These are phyloP conservation scores for Otus scops DNA, from an alignment of 2,797 vertebrate species.

Conservation along the genomic window DNA sequence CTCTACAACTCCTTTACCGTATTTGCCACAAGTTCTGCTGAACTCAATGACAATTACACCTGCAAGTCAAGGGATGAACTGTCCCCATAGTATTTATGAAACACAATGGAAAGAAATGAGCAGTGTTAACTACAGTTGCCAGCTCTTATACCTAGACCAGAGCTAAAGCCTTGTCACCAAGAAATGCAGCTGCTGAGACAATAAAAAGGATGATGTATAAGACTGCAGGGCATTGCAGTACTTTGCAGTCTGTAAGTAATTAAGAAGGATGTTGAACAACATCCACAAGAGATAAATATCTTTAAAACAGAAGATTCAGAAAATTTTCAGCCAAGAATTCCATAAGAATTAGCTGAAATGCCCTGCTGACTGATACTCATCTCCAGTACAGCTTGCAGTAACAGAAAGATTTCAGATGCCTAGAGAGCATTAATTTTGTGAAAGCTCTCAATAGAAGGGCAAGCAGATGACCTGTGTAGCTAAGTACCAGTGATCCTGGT, in stretches of 20 bases:
- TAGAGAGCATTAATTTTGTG: slow-evolving; percentile 31
- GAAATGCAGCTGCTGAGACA: neutral
- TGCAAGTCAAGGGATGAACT: neutral
- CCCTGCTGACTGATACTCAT: neutral
- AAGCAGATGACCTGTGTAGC: neutral
- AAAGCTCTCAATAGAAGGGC: neutral
- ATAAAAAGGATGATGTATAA: slow-evolving; percentile 10
- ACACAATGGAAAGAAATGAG: neutral
- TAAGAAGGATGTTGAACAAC: slow-evolving; percentile 10
- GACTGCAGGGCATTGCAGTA: neutral
- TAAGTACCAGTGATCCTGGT: neutral
- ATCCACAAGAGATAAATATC: neutral
- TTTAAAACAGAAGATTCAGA: neutral
- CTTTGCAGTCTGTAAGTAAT: neutral
- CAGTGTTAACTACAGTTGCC: neutral
- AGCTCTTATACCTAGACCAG: neutral
- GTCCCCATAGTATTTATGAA: neutral
- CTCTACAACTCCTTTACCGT: neutral
- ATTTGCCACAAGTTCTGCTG: neutral
- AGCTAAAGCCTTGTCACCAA: neutral
- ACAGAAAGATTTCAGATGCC: neutral
- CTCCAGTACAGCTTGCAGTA: neutral
- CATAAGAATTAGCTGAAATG: neutral
- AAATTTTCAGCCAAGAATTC: neutral
- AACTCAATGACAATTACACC: neutral